These are phyloP conservation scores for Coilia nasus DNA, from an alignment of 2,797 vertebrate species.

Conservation along the genomic window DNA sequence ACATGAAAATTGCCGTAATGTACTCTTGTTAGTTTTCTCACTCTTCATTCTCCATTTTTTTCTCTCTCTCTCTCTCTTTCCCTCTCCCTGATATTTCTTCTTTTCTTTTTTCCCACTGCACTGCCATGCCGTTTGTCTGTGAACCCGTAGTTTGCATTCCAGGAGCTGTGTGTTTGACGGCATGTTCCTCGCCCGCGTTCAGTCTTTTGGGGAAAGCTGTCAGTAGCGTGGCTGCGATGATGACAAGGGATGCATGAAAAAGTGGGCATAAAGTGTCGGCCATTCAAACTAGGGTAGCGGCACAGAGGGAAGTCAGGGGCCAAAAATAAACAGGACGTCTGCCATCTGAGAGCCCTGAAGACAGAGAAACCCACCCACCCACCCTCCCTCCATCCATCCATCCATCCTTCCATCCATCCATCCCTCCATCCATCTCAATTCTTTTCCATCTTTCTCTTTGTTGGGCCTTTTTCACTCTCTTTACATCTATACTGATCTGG, in stretches of 20 bases:
- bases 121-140: not conserved
- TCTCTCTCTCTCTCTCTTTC: not conserved
- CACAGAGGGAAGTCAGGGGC: not conserved
- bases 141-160: constrained; percentile 8
- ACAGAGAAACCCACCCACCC: not conserved
- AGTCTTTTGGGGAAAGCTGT: not conserved
- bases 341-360: not conserved
- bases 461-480: not conserved
- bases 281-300: not conserved
- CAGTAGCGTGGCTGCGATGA: not conserved
- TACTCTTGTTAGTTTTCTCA: constrained; percentile 16
- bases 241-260: not conserved
- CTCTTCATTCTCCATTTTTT: not conserved
- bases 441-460: not conserved
- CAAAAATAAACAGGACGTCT: constrained; percentile 4
- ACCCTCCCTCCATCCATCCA: too few relatives aligned
- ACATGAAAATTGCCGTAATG: constrained; percentile 23
- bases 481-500: not conserved
- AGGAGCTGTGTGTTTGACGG: not conserved
- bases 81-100: not conserved
- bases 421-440: not conserved
- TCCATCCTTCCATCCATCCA: not conserved
- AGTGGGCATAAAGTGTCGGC: constrained; percentile 2
- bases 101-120: not conserved
- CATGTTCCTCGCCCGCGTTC: not conserved